phyloP scores from a whole-genome alignment of 2,113 vertebrate genomes.

The Enhydra lutris region DNA sequence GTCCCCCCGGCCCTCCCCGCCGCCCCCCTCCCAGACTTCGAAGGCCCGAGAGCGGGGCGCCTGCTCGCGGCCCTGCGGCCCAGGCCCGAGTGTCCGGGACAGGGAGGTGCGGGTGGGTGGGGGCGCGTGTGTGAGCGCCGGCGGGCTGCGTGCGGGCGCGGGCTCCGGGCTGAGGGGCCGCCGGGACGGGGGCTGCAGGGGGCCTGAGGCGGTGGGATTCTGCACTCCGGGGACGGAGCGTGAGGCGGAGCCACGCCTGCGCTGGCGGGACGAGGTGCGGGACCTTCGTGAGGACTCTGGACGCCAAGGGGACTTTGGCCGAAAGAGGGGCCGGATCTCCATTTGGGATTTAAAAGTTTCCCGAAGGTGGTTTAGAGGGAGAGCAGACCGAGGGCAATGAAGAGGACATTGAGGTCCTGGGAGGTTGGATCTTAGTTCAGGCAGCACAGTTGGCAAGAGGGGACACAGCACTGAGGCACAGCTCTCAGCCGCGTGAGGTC shows the following conservation, averaged over 20 bases:
- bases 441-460: background rate
- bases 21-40: background rate
- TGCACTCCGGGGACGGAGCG: fast-evolving
- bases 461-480: background rate
- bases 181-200: too few relatives aligned
- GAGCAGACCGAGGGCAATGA: background rate
- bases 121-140: background rate
- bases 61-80: background rate
- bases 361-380: background rate
- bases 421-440: background rate
- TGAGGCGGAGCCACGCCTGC: background rate
- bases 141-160: background rate
- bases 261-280: background rate
- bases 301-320: background rate
- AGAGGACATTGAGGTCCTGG: background rate
- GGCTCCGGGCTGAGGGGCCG: background rate
- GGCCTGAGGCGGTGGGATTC: background rate
- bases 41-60: background rate
- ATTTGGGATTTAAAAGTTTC: background rate
- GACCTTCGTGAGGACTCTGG: background rate
- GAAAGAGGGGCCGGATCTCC: background rate
- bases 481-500: background rate
- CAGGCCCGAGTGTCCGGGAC: fast-evolving
- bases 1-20: background rate
- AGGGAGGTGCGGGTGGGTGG: background rate